These are phyloP conservation scores for Archips xylosteana DNA, from an alignment of 2,888 invertebrate species.

Conservation along the genomic window DNA sequence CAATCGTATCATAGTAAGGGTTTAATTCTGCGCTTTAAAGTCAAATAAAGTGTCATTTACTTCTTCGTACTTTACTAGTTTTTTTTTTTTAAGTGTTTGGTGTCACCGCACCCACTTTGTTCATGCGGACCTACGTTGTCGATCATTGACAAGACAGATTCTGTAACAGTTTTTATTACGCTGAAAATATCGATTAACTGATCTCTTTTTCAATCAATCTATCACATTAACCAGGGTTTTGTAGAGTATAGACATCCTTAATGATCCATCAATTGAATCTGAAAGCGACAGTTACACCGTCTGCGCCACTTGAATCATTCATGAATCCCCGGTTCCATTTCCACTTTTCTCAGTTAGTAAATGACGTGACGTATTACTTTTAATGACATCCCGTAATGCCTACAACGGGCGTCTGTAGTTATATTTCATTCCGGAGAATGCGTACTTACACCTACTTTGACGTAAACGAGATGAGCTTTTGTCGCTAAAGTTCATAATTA, in stretches of 20 bases:
- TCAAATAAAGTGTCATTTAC: no score
- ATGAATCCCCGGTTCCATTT: neutral
- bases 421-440: neutral
- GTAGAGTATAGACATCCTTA: neutral
- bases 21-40: no score
- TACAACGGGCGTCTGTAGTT: neutral
- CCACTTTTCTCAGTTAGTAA: neutral
- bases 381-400: neutral
- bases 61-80: neutral
- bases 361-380: neutral
- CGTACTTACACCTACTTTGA: no score
- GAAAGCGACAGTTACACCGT: neutral
- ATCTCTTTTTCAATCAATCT: neutral
- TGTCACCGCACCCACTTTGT: neutral
- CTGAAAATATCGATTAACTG: neutral
- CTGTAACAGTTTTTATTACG: neutral
- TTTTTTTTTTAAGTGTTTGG: neutral
- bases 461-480: no score
- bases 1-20: no score
- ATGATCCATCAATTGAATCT: neutral
- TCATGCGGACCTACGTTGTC: neutral
- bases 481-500: no score
- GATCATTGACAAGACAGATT: neutral
- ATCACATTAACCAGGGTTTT: neutral
- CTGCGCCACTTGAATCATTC: neutral